phyloP scores from a whole-genome alignment of 2,797 vertebrate species.

The Ataeniobius toweri region DNA sequence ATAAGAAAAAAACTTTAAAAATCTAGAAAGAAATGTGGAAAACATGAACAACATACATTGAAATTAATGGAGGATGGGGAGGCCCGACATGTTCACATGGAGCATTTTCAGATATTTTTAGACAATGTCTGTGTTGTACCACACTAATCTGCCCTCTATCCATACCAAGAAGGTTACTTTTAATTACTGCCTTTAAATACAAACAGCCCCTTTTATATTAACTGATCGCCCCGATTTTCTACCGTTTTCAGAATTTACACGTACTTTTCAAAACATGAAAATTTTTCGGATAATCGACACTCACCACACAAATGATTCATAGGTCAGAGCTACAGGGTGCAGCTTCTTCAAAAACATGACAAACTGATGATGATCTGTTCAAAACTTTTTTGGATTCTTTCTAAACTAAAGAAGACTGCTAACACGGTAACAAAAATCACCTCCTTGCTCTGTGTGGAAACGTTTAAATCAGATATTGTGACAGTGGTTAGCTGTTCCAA shows the following conservation, averaged over 20 bases:
- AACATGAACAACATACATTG: neutral
- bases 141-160: neutral
- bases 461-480: neutral
- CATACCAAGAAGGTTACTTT: neutral
- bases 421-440: neutral
- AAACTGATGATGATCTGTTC: conserved; percentile 19
- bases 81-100: neutral
- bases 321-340: conserved; percentile 5
- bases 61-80: neutral
- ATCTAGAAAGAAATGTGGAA: neutral
- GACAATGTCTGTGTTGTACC: neutral
- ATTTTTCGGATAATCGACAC: conserved; percentile 24
- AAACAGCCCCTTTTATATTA: neutral
- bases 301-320: conserved; percentile 33
- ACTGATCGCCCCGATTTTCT: rapidly evolving
- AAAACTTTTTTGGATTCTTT: neutral
- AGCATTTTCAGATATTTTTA: neutral
- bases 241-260: neutral
- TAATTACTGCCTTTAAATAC: neutral
- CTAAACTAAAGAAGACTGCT: neutral
- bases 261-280: neutral
- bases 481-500: neutral
- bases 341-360: conserved; percentile 26
- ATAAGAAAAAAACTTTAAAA: no score
- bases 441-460: neutral